Evolutionary conservation across 2,113 vertebrate species (phyloP).

Genomic region (Ivindomyrus marchei): DNA sequence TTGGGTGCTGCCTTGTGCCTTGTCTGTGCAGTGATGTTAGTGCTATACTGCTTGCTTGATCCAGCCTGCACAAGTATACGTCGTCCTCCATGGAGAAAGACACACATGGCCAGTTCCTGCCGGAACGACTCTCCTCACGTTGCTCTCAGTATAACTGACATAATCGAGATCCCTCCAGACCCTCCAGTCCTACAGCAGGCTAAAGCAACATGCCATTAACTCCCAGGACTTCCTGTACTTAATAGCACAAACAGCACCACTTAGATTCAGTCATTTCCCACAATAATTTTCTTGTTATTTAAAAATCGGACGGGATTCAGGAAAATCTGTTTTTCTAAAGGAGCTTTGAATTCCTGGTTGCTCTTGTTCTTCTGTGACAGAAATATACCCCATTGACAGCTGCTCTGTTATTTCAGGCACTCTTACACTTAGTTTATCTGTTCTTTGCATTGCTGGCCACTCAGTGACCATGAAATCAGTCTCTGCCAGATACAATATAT

Average conservation of each 20-base stretch:
- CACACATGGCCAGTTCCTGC: neutral
- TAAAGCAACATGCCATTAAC: conserved; percentile 1
- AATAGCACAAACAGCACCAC: neutral
- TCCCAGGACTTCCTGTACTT: neutral
- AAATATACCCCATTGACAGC: neutral
- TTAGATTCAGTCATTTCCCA: neutral
- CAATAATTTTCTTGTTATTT: neutral
- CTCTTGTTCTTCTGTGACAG: neutral
- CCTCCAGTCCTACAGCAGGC: neutral
- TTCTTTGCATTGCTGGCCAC: neutral
- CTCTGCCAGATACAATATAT: neutral
- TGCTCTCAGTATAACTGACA: conserved; percentile 5
- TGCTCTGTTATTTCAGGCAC: neutral
- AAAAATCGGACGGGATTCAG: neutral
- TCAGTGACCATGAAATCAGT: neutral
- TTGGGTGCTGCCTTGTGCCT: neutral
- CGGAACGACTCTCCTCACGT: neutral
- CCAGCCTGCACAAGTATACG: neutral
- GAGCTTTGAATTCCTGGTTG: neutral
- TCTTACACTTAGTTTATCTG: neutral
- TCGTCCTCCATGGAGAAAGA: neutral
- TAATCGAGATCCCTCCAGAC: neutral
- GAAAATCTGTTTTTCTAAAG: neutral
- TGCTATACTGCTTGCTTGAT: neutral
- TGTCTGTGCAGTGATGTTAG: neutral